Evolutionary conservation across 2,797 vertebrate genomes (phyloP), one percentile per base, ranked within the genome.

Genomic region (Numenius phaeopus): DNA sequence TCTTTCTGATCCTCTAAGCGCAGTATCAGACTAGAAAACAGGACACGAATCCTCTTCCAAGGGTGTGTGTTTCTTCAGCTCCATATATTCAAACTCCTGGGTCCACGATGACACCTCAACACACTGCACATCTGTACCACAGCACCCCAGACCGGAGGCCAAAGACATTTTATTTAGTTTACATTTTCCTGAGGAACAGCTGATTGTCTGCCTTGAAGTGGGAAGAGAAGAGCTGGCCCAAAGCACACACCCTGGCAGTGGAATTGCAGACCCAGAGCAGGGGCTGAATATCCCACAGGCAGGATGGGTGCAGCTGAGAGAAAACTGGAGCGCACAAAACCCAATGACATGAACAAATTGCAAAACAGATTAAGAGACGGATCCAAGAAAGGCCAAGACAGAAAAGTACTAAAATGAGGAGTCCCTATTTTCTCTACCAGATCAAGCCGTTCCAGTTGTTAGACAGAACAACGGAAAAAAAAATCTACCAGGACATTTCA

Each of bases 61-160:
- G 49, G 26, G 6, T 7, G 10, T 16, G 18, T 34, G 27, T 61
- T 61, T 55, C 58, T 70, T 42, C 58, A 83, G 72, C 13, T 70
- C 19, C 15, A 40, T 30, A 3, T 4, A 17, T 42, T 72, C 72
- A 37, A 0, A 32, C 14, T 70, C 30, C 30, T 18, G 14, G 23
- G 61, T 32, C 34, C 73, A 59, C 0, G 2, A 54, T 0, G 1
- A 42, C 37, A 69, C 26, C 61, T 39, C 1, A 2, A 23, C 32
- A 12, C 7, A 9, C 20, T 27, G n/a, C 72, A 72, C 82, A 87
- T 89, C 84, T 91, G 34, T 30, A 44, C 20, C 2, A 0, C 81
- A 94, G 84, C 54, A 73, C 27, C 50, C 46, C 12, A 30, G 73
- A 44, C 16, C 1, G 1, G 65, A 83, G 49, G 64, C 44, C 78